Conservation (phyloP, 2,888 invertebrate species). For the Aspidapion aeneum region DNA sequence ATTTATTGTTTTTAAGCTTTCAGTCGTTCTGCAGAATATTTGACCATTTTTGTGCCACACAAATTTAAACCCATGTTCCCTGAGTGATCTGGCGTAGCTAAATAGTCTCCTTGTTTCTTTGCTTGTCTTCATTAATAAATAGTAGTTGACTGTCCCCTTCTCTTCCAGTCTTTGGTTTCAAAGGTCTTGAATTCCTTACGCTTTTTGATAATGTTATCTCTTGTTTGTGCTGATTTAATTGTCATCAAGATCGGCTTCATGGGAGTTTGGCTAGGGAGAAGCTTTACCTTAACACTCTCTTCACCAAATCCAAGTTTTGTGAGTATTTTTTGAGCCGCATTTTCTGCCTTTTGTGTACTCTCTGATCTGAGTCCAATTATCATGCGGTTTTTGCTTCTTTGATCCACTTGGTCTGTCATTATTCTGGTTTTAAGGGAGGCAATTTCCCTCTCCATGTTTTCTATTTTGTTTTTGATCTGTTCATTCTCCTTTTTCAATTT, state of each 20-base stretch:
- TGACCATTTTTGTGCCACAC: not conserved
- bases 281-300: not conserved
- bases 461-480: not conserved
- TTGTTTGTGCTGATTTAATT: not conserved
- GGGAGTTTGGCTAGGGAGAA: not conserved
- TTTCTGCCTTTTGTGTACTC: not conserved
- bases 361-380: too few species aligned
- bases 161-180: not conserved
- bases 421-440: not conserved
- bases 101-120: not conserved
- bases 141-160: not conserved
- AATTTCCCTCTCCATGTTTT: not conserved
- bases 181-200: not conserved
- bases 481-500: not conserved
- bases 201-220: not conserved
- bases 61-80: not conserved
- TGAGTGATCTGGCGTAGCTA: not conserved
- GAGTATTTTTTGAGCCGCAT: not conserved
- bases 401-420: not conserved
- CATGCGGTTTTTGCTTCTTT: too few species aligned
- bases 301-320: not conserved
- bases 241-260: not conserved
- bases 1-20: not conserved
- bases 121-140: not conserved
- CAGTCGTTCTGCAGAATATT: not conserved